Base-by-base conservation (phyloP, 2,113 vertebrate species). In the Noctilio leporinus region DNA sequence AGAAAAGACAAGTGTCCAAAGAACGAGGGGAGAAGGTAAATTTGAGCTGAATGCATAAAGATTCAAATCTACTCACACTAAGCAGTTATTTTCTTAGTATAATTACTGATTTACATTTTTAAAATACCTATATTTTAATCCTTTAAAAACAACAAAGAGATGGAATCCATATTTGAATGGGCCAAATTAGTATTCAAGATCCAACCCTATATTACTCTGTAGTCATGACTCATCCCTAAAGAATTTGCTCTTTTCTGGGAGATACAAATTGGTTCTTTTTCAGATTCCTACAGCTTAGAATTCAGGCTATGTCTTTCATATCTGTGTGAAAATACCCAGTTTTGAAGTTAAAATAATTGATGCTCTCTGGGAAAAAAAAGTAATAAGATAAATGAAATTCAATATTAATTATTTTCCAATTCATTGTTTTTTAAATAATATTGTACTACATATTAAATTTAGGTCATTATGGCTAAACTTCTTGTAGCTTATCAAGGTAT, bases 1-100 rank as follows among this genome's bases (percentile, higher is more conserved):
- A 99, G 95, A 99, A 98, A 98, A 99, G 99, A 98, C 99, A 99
- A 98, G 99, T 99, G 94, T 99, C 99, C 38, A 99, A 99, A 98
- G 99, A 99, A 98, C 98, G 99, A 97, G 99, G 99, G 26, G 99
- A 99, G 96, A 99, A 99, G 98, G 99, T 99, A 97, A 98, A 82
- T 78, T 93, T 93, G 43, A 76, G 28, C 28, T 12, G 35, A 70
- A n/a, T 77, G 55, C 9, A 10, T 40, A 59, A 88, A 43, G 28
- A 30, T 49, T 92, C 38, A 47, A 47, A 30, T 85, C 55, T 35
- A 14, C 40, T 65, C 15, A 38, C 28, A 9, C 57, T n/a, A 57
- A 90, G 35, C 20, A 9, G 57, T 72, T 57, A 40, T 91, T 95
- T 91, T 91, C 49, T 87, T 94, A 64, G 22, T 84, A 51, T 89